Evolutionary conservation across 2,888 invertebrate species (phyloP).

Genomic region (Cetonia aurata): DNA sequence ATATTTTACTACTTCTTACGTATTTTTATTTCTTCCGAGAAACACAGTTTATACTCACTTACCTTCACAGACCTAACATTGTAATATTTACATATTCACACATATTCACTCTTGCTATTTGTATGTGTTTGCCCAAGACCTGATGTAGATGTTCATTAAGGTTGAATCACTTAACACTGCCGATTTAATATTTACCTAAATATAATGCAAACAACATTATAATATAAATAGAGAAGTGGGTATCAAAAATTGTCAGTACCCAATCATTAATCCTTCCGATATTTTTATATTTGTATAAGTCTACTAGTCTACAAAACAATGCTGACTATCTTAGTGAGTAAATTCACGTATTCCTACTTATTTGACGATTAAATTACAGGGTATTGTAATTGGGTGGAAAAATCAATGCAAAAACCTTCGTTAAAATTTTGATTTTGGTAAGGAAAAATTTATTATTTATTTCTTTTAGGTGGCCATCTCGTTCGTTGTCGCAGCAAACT

Average conservation of each 20-base stretch:
- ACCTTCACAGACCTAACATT: slow-evolving; percentile 14
- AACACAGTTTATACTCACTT: slow-evolving; percentile 3
- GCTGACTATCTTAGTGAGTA: slow-evolving; percentile 29
- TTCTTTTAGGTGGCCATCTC: slow-evolving; percentile 14
- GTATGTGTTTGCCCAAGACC: slow-evolving; percentile 28
- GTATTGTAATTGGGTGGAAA: slow-evolving; percentile 10
- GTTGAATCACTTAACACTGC: slow-evolving; percentile 58
- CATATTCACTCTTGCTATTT: neutral
- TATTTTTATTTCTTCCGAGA: slow-evolving; percentile 16
- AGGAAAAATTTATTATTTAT: neutral
- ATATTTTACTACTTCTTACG: neutral
- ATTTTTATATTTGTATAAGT: slow-evolving; percentile 7
- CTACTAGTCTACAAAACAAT: neutral
- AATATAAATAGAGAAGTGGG: slow-evolving; percentile 51
- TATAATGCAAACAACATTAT: slow-evolving; percentile 51
- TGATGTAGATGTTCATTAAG: slow-evolving; percentile 47
- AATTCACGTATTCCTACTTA: neutral
- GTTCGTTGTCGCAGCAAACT: neutral
- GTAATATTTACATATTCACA: slow-evolving; percentile 37
- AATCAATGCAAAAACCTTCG: neutral
- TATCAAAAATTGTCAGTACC: slow-evolving; percentile 39
- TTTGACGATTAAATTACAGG: neutral
- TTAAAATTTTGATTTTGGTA: neutral
- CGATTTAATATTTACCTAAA: slow-evolving; percentile 51
- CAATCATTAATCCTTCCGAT: slow-evolving; percentile 30